Conservation (phyloP, 1,140 invertebrate species). For the Calliphora vicina region DNA sequence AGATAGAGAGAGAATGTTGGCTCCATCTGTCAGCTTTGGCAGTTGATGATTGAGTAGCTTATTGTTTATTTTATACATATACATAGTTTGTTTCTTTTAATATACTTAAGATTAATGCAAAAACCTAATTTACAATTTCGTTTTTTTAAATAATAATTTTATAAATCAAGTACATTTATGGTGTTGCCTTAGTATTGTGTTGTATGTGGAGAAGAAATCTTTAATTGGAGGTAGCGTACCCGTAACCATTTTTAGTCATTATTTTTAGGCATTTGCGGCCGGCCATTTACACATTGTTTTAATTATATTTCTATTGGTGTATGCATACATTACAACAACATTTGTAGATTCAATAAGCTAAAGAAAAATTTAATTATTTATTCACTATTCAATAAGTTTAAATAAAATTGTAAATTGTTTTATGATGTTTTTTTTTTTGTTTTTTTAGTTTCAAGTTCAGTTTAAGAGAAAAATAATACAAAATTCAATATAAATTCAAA, state of each 20-base stretch:
- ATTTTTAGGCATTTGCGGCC: background rate
- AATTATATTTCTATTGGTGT: conserved; percentile 1
- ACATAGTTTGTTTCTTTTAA: background rate
- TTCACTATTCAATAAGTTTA: background rate
- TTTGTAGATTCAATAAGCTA: conserved; percentile 27
- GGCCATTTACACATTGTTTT: background rate
- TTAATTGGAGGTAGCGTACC: background rate
- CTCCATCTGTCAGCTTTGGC: too few relatives aligned
- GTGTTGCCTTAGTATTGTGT: background rate
- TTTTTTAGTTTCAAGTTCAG: background rate
- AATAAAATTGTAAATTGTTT: background rate
- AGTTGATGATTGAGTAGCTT: too few relatives aligned
- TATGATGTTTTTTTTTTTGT: background rate
- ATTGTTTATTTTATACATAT: background rate
- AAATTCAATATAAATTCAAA: background rate
- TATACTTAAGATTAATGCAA: background rate
- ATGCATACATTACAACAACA: conserved; percentile 28
- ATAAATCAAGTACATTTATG: conserved; percentile 4
- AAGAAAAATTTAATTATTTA: conserved; percentile 33
- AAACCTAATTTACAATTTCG: background rate
- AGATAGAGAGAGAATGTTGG: too few relatives aligned
- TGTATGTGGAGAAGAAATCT: background rate
- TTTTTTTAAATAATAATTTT: background rate
- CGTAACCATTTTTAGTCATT: background rate
- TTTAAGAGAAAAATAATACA: background rate